Conservation (phyloP, 2,888 invertebrate genomes). For the Clistopyga incitator region DNA sequence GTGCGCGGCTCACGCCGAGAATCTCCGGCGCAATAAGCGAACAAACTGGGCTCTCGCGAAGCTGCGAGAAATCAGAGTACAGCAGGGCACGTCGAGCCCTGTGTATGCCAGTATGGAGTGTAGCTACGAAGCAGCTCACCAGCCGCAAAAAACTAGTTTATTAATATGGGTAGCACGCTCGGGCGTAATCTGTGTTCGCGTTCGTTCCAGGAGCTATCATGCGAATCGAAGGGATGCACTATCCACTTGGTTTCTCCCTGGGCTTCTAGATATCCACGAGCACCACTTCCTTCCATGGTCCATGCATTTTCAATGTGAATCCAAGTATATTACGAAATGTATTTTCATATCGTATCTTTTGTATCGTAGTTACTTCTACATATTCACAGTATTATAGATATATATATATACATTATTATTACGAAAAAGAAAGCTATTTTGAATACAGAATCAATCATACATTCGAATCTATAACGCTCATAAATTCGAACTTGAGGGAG, state of each 20-base stretch:
- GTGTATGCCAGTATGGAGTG: conserved; percentile 21
- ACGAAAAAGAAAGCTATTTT: not conserved
- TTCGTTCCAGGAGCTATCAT: conserved; percentile 65
- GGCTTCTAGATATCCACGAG: conserved; percentile 34
- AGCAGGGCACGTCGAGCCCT: conserved; percentile 1
- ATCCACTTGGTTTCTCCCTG: conserved; percentile 25
- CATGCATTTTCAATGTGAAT: conserved; percentile 7
- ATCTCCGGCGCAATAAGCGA: conserved; percentile 68
- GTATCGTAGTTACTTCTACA: not conserved
- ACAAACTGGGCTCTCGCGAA: conserved; percentile 43
- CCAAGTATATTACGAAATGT: not conserved
- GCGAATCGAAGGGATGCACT: conserved; percentile 54
- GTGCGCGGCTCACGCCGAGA: conserved; percentile 4
- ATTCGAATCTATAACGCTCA: not conserved
- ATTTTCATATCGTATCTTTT: not conserved
- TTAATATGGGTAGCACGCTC: conserved; percentile 77
- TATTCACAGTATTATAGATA: not conserved
- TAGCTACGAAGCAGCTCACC: conserved; percentile 39
- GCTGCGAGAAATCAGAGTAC: conserved; percentile 39
- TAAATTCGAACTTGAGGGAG: too few species aligned
- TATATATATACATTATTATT: not conserved
- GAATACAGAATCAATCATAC: not conserved
- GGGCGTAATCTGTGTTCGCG: conserved; percentile 70
- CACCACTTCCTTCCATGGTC: not conserved
- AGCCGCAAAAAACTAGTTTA: conserved; percentile 76